phyloP scores from a whole-genome alignment of 2,113 vertebrate genomes.

The Dromas ardeola region DNA sequence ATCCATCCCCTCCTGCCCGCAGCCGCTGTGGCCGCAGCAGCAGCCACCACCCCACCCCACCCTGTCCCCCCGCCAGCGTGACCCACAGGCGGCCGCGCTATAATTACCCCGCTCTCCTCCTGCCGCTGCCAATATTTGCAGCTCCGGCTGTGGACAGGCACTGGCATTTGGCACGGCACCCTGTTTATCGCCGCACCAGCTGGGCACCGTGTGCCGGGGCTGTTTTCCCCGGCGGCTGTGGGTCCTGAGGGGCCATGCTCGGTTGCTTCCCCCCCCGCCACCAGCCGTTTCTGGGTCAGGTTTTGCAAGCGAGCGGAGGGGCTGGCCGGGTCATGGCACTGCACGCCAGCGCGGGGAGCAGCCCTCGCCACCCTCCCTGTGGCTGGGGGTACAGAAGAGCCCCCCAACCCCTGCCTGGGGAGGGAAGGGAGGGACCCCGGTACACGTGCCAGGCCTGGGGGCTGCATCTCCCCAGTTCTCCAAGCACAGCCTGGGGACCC shows the following conservation, averaged over 20 bases:
- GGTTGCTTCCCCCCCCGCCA: background rate
- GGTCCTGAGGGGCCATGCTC: background rate
- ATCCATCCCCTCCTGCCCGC: background rate
- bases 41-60: background rate
- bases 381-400: background rate
- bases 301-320: background rate
- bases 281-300: background rate
- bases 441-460: rapidly evolving
- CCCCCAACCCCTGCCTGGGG: background rate
- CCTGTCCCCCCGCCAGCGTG: rapidly evolving
- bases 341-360: background rate
- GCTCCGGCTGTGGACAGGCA: background rate
- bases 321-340: rapidly evolving
- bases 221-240: background rate
- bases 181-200: conserved; percentile 60
- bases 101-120: conserved; percentile 35
- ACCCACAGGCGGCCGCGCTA: background rate
- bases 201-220: background rate
- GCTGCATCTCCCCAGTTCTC: rapidly evolving
- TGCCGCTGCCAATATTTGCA: conserved; percentile 32
- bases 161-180: conserved; percentile 12
- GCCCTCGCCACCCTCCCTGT: background rate
- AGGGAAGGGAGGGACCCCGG: background rate
- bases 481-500: background rate
- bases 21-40: rapidly evolving